Percentiles rank a stretch among this genome's conserved stretches.
These are phyloP conservation scores for Styela clava DNA, from an alignment of 23 tunicate species.

Conservation along the genomic window DNA sequence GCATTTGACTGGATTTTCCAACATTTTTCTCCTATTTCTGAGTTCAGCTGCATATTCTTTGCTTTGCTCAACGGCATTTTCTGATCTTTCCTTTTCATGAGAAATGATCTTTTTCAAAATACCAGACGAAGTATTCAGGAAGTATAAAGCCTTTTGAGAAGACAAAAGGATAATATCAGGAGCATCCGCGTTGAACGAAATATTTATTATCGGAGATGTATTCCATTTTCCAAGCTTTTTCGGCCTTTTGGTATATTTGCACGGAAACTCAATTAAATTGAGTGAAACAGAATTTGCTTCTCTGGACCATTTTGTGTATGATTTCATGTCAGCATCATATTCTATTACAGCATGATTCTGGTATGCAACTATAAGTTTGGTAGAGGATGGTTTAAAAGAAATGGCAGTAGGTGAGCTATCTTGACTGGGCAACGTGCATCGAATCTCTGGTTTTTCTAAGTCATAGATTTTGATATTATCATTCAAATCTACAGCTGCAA, in stretches of 20 bases:
- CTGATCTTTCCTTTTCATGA: background rate
- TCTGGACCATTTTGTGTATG: constrained; percentile 54
- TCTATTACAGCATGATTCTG: constrained; percentile 32
- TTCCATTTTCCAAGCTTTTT: constrained; percentile 1
- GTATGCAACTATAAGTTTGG: constrained; percentile 28
- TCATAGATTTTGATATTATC: background rate
- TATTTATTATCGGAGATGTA: constrained; percentile 12
- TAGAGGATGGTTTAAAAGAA: constrained; percentile 24
- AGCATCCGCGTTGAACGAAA: background rate
- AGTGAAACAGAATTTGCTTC: background rate
- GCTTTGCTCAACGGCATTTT: background rate
- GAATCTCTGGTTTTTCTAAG: constrained; percentile 13
- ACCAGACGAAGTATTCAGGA: background rate
- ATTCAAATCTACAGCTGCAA: background rate
- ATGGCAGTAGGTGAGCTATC: constrained; percentile 40
- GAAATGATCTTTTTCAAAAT: background rate
- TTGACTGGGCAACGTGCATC: constrained; percentile 30
- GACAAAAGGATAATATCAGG: background rate
- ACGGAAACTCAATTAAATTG: background rate
- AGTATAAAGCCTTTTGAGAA: background rate
- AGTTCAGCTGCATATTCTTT: background rate
- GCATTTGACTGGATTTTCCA: background rate
- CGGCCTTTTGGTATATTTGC: background rate
- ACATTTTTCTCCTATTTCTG: background rate
- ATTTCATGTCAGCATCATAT: constrained; percentile 20